Base-by-base conservation (phyloP, 2,113 vertebrate species). In the Amia ocellicauda region DNA sequence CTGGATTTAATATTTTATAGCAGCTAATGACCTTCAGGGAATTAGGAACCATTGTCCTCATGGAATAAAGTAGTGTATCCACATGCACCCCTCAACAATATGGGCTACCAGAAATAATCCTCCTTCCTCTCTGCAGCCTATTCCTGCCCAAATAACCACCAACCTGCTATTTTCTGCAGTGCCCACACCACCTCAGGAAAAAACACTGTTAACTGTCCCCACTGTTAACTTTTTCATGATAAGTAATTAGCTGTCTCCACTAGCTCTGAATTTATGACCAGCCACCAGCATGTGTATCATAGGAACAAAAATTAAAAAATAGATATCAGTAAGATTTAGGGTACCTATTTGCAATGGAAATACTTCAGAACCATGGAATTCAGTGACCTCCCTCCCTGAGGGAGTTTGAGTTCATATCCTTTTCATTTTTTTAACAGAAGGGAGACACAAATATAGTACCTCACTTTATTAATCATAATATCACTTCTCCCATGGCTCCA, bases 251-350 rank as follows among this genome's bases (percentile, higher is more conserved):
- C 19, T 58, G 56, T 58, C 36, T 58, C 56, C 16, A 17, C 45
- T 47, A 16, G 14, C 14, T 17, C 11, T 47, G 45, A 47, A 47
- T 47, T 47, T 47, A 47, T 47, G 45, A 17, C 45, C 45, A 47
- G 4, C 45, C 16, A 58, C 56, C 56, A 58, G 31, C 19, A 41
- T 58, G 24, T 41, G 36, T 22, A 58, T 58, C 56, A 41, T 31
- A n/a, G 20, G 13, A 19, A 58, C n/a, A n/a, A n/a, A n/a, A n/a
- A n/a, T n/a, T n/a, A n/a, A n/a, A n/a, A 42, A 41, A 58, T 19
- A 58, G 20, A n/a, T 40, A 58, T 58, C 56, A 58, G 55, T 20
- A 40, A 57, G 31, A 58, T 58, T 58, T 58, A 58, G 56, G 36
- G 36, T 58, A 3, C 19, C 31, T 42, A 41, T 58, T 58, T 58